Conservation (phyloP, 2,888 invertebrate species). For the Drosophila anomelani region DNA sequence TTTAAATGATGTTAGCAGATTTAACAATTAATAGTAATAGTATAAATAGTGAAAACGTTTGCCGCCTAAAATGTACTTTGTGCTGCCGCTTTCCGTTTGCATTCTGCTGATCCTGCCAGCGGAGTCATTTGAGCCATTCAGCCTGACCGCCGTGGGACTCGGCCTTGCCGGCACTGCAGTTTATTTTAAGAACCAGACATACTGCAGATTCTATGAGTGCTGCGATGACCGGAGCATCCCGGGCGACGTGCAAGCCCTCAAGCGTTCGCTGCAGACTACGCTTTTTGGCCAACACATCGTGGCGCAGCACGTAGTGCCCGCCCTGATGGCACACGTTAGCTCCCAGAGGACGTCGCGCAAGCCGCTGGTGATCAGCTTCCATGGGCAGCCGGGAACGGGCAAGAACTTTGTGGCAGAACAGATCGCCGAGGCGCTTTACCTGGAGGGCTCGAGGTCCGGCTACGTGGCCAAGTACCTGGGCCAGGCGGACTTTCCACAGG, state of each 20-base stretch:
- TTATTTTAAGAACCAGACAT: constrained; percentile 52
- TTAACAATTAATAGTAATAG: neutral
- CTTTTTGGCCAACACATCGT: constrained; percentile 95
- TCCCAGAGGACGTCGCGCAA: constrained; percentile 86
- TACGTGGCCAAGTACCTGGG: constrained; percentile 94
- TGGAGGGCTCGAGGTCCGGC: constrained; percentile 89
- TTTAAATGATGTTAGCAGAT: neutral
- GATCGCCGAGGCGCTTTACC: constrained; percentile 90
- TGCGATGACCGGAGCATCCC: constrained; percentile 87
- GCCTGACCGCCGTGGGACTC: constrained; percentile 33
- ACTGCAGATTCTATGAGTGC: constrained; percentile 87
- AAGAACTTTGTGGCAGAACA: constrained; percentile 94
- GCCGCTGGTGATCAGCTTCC: constrained; percentile 96
- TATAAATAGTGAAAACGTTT: neutral
- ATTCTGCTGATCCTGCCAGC: constrained; percentile 4
- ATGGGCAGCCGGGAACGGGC: constrained; percentile 97
- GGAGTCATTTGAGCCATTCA: constrained; percentile 23
- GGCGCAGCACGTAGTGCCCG: constrained; percentile 88
- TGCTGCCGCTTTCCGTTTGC: constrained; percentile 1
- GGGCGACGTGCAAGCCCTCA: constrained; percentile 83
- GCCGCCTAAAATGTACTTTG: neutral
- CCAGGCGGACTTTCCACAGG: constrained; percentile 91
- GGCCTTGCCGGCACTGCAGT: constrained; percentile 41
- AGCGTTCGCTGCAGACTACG: constrained; percentile 53
- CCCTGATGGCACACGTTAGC: constrained; percentile 88